These are phyloP conservation scores for Cerastis rubricosa DNA, from an alignment of 2,888 invertebrate species.

Conservation along the genomic window DNA sequence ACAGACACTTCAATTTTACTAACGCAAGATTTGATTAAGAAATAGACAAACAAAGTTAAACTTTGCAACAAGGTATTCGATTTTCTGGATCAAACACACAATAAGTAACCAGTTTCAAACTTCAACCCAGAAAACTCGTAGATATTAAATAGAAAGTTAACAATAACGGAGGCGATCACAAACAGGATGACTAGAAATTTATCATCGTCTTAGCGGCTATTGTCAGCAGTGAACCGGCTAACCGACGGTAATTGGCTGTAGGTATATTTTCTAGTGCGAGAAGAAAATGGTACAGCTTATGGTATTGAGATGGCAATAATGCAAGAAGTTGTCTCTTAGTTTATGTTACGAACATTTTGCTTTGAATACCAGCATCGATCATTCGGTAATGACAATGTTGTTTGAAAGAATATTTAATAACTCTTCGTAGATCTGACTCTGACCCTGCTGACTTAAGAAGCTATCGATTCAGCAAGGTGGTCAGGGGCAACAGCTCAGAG, in stretches of 20 bases:
- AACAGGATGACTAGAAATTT: conserved; percentile 21
- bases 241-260: conserved; percentile 28
- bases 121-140: background rate
- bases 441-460: background rate
- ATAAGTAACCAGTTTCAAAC: background rate
- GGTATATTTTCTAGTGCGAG: conserved; percentile 21
- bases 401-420: background rate
- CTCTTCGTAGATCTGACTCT: background rate
- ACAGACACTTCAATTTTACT: too few species aligned
- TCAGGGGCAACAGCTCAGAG: background rate
- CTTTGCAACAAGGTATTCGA: background rate
- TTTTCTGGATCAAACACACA: conserved; percentile 3
- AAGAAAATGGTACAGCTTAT: conserved; percentile 29
- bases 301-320: conserved; percentile 19
- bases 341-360: too few species aligned
- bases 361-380: too few species aligned
- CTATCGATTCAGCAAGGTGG: background rate
- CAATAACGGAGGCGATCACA: conserved; percentile 12
- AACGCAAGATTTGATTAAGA: too few species aligned
- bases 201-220: conserved; percentile 16
- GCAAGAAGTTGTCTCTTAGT: background rate
- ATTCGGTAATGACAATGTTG: background rate
- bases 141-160: conserved; percentile 39
- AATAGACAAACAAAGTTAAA: background rate
- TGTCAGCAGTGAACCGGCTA: conserved; percentile 16